Percentiles rank a stretch among this genome's conserved stretches.
phyloP scores from a whole-genome alignment of 2,113 vertebrate genomes.

The Elaphurus davidianus region DNA sequence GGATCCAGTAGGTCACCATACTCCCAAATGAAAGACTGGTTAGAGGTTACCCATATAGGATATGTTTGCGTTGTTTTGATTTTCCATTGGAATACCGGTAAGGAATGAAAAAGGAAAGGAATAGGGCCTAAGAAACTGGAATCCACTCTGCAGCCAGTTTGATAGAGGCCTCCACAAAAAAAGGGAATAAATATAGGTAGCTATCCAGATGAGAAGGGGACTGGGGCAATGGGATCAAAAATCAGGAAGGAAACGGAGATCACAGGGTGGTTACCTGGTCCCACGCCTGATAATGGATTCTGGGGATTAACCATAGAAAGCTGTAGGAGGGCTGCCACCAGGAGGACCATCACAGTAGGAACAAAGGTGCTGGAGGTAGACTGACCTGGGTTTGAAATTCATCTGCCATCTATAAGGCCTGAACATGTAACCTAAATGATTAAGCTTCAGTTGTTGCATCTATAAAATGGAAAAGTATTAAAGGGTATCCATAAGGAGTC shows the following conservation, averaged over 20 bases:
- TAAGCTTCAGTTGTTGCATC: not conserved
- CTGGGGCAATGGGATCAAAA: not conserved
- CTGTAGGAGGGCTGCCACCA: rapidly evolving
- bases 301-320: not conserved
- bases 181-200: not conserved
- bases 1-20: not conserved
- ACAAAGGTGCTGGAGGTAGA: not conserved
- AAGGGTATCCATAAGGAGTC: not conserved
- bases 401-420: not conserved
- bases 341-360: not conserved
- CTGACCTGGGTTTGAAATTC: not conserved
- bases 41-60: not conserved
- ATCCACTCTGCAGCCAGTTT: not conserved
- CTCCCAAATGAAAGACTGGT: not conserved
- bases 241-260: not conserved
- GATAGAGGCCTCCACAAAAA: not conserved
- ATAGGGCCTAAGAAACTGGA: not conserved
- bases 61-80: not conserved
- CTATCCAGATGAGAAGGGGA: not conserved
- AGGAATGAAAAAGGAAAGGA: not conserved
- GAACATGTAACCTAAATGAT: not conserved
- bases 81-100: not conserved
- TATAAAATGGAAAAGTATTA: not conserved
- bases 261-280: no score
- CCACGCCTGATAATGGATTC: no score